Conservation (phyloP, 23 tunicate species). For the Trididemnum nubilum region DNA sequence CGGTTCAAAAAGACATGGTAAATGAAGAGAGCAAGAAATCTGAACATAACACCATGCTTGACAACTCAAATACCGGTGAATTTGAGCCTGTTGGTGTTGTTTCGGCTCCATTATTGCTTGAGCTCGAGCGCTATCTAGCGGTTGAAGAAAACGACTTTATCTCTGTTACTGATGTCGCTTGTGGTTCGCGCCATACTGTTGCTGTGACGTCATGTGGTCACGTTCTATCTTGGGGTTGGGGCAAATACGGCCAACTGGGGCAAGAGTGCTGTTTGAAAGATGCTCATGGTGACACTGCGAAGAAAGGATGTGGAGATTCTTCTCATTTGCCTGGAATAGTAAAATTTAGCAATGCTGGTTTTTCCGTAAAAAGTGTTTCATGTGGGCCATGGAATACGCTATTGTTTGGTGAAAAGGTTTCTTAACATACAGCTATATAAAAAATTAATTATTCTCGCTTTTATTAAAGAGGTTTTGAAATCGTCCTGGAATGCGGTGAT, state of each 20-base stretch:
- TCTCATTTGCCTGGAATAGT: slow-evolving; percentile 12
- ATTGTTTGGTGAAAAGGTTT: slow-evolving; percentile 13
- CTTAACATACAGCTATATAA: no score
- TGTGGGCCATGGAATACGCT: slow-evolving; percentile 43
- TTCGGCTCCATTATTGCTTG: slow-evolving; percentile 44
- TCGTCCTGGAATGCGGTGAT: no score
- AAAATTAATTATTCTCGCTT: no score
- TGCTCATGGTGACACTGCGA: neutral
- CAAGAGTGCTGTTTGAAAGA: slow-evolving; percentile 35
- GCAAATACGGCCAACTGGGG: slow-evolving; percentile 80
- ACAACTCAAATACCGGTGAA: neutral
- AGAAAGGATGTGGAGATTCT: neutral
- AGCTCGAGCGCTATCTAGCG: slow-evolving; percentile 51
- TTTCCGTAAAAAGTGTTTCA: neutral
- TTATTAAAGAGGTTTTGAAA: no score
- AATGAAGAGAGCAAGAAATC: neutral
- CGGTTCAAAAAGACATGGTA: neutral
- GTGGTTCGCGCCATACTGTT: slow-evolving; percentile 74
- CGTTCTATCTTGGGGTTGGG: slow-evolving; percentile 86
- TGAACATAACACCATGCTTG: neutral
- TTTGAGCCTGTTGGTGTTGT: slow-evolving; percentile 47
- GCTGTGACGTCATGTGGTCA: slow-evolving; percentile 51
- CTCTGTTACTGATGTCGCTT: slow-evolving; percentile 42
- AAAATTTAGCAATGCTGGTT: neutral
- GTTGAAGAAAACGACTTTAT: slow-evolving; percentile 22